Evolutionary conservation across 2,113 vertebrate genomes (phyloP), one percentile per base, ranked within the genome.

Genomic region (Rhea pennata): DNA sequence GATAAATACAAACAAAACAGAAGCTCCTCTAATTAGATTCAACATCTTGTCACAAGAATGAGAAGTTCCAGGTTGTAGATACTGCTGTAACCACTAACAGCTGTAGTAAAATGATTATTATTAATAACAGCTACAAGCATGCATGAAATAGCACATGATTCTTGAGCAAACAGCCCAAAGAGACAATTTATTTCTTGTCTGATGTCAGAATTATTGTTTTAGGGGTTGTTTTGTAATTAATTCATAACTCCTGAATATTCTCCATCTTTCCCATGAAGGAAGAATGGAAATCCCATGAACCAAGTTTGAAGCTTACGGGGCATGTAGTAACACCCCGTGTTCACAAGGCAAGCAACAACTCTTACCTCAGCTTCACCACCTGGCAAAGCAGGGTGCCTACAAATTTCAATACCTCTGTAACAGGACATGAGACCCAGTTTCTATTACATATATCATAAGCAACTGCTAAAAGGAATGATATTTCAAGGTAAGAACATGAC

Each of bases 11-110:
- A 96, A 50, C 44, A 64, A 92, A 92, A 27, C 54, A 62, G 72
- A 91, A 91, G 20, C 27, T 90, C 29, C 54, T 42, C 36, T 85
- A 83, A 92, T 90, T 82, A 89, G 66, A 73, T 70, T 53, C 58
- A 73, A 27, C 42, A 54, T n/a, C 46, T 80, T 77, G 50, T 80
- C 71, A 74, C 62, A 82, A 53, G 58, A 39, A 66, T 74, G 46
- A 83, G 31, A 54, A 80, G 59, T 77, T 91, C 59, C 54, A 76
- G 21, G 64, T 15, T 86, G 59, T 46, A 46, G 80, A 33, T 67
- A 48, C 46, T 50, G 29, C 51, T 81, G 36, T 10, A 53, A 62
- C 31, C 71, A 51, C 73, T 80, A 88, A 84, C 76, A 84, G 73
- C 59, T 73, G 73, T 72, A 62, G 27, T 61, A 15, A 20, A 29